Evolutionary conservation across 2,113 vertebrate species (phyloP), one percentile per base, ranked within the genome.

Genomic region (Dicentrarchus labrax): DNA sequence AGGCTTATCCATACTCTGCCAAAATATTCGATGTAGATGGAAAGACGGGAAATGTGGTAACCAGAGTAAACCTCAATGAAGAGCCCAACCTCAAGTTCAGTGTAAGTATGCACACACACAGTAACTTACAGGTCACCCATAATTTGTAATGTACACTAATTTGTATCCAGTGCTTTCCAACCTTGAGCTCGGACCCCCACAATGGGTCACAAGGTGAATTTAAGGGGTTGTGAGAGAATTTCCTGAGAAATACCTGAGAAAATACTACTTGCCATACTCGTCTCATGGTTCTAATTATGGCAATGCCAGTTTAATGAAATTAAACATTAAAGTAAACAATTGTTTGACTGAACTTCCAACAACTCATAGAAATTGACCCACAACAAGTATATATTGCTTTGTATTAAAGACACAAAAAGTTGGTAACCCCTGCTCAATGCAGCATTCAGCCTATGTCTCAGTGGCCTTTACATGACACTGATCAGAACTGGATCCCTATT

Each of bases 21-120:
- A 98, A 96, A 88, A 98, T 99, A 82, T 99, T 99, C 87, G 97
- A 96, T 0, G 96, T 99, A 43, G 97, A 98, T 0, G 96, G 97
- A 66, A 86, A 91, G 64, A 96, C 97, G 0, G 98, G 98, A n/a
- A 93, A 91, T 11, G 96, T 99, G 0, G 72, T 98, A 24, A 98
- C 98, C 17, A 94, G 96, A 50, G 98, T 99, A 4, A 99, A 99
- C 92, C 96, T 99, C 48, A 99, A 99, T 1, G 98, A 99, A 85
- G 96, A 98, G 74, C 98, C 98, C 24, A 98, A 97, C 84, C 96
- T 96, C 0, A 96, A 96, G 88, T 99, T 99, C 86, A 97, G 94
- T 86, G 98, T 99, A 94, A 95, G 94, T 95, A 69, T 43, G 16
- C 16, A 1, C 41, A 65, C 43, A 24, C 43, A 43, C 11, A 30